A percentile compares a stretch with the other conserved stretches of the same genome.
Conservation (phyloP, 2,888 invertebrate genomes). For the Lydus trimaculatus region DNA sequence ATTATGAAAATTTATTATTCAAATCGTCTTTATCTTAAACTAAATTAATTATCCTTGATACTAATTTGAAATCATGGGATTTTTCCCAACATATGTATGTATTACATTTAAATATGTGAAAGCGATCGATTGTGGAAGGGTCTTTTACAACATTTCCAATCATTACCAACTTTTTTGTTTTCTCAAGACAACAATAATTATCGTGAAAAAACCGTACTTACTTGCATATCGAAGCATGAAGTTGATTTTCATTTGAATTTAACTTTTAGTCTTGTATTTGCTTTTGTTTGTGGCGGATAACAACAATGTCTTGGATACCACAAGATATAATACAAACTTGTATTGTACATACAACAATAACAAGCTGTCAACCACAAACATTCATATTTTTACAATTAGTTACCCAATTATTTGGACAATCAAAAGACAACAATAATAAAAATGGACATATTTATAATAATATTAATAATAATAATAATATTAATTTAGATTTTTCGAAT, state of each 20-base stretch:
- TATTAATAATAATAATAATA: conserved; percentile 7
- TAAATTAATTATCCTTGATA: not conserved
- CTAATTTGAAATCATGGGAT: not conserved
- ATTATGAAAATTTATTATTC: not conserved
- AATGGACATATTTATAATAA: conserved; percentile 17
- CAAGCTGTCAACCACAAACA: conserved; percentile 67
- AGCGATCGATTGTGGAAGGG: not conserved
- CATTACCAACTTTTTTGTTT: not conserved
- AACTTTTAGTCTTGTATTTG: conserved; percentile 16
- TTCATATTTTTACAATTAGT: conserved; percentile 68
- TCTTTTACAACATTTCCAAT: not conserved
- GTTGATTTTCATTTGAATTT: not conserved
- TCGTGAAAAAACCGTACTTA: not conserved
- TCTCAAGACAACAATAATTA: not conserved
- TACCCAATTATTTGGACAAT: conserved; percentile 65
- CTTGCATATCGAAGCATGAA: not conserved
- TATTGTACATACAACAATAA: conserved; percentile 63
- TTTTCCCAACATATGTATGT: not conserved
- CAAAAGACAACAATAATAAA: conserved; percentile 47
- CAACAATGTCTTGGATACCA: conserved; percentile 63
- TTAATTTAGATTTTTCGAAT: conserved; percentile 21
- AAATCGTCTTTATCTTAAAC: too few species aligned
- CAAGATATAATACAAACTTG: conserved; percentile 67
- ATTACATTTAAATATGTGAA: not conserved
- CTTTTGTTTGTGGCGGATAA: not conserved